phyloP scores from a whole-genome alignment of 2,113 vertebrate species.

The Madoqua kirkii region DNA sequence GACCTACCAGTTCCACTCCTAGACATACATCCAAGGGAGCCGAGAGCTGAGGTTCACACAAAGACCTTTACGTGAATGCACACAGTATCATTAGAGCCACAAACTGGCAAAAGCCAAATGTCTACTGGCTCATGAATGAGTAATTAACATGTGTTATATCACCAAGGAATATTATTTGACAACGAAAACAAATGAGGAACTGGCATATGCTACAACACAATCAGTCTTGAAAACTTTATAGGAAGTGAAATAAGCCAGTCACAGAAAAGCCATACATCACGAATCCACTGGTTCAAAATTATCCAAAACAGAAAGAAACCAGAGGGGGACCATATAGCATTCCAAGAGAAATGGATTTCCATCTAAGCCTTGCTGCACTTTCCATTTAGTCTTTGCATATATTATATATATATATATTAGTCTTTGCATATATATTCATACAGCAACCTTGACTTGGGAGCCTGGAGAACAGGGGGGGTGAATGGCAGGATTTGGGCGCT shows the following conservation, averaged over 20 bases:
- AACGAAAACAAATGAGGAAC: not conserved
- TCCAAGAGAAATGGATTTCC: not conserved
- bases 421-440: not conserved
- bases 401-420: too few relatives aligned
- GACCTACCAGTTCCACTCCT: not conserved
- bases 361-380: not conserved
- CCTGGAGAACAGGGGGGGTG: not conserved
- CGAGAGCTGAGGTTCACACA: not conserved
- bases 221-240: not conserved
- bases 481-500: not conserved
- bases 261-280: not conserved
- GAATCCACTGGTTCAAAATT: not conserved
- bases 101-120: not conserved
- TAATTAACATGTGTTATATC: not conserved
- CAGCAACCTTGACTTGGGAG: not conserved
- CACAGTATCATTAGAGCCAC: not conserved
- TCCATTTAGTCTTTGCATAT: not conserved
- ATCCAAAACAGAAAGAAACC: not conserved
- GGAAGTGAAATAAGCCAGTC: not conserved
- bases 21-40: not conserved
- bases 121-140: not conserved
- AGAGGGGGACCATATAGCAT: not conserved
- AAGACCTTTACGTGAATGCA: not conserved
- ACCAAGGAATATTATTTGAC: not conserved
- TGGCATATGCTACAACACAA: not conserved